Evolutionary conservation across 2,113 vertebrate species (phyloP).

Genomic region (Cromileptes altivelis): DNA sequence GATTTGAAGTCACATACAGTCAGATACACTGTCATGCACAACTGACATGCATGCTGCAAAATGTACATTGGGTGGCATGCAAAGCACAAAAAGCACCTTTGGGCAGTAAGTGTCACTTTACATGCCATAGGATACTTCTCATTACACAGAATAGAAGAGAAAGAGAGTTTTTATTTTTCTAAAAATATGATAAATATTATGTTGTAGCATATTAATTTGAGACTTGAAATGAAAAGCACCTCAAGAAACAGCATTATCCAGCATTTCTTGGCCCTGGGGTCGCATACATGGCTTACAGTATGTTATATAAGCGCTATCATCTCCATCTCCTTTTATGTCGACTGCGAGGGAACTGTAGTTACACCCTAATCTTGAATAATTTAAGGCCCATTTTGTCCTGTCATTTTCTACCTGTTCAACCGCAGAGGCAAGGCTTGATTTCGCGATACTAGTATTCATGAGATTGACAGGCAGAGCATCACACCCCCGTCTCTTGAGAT

Average conservation of each 20-base stretch:
- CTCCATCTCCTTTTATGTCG: background rate
- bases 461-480: background rate
- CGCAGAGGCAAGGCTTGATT: background rate
- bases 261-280: background rate
- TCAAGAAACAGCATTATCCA: background rate
- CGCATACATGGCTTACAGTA: background rate
- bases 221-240: background rate
- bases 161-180: background rate
- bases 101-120: background rate
- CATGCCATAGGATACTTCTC: background rate
- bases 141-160: too few species aligned
- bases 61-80: constrained; percentile 3
- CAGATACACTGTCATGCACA: background rate
- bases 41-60: background rate
- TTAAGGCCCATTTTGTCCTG: background rate
- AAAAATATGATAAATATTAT: too few species aligned
- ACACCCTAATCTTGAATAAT: background rate
- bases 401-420: constrained; percentile 22
- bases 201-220: background rate
- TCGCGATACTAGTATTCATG: constrained; percentile 9
- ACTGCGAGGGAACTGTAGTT: background rate
- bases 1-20: background rate
- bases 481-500: background rate
- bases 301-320: background rate
- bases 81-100: background rate